A percentile compares a stretch with the other conserved stretches of the same genome.
Conservation (phyloP, 2,797 vertebrate genomes). For the Chlorospingus semifuscus region DNA sequence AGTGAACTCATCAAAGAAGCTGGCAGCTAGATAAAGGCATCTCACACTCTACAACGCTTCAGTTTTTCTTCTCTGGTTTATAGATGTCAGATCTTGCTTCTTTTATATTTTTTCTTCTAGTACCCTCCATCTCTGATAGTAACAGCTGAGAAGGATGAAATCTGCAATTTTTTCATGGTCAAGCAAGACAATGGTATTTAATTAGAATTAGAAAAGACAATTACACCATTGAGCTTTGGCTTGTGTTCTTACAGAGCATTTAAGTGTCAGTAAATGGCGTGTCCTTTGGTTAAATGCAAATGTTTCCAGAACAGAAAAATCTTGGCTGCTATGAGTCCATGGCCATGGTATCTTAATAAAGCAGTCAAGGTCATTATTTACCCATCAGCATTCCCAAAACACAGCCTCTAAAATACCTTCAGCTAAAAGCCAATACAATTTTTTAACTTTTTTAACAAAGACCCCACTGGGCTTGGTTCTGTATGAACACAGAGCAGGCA, state of each 20-base stretch:
- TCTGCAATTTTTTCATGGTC: background rate
- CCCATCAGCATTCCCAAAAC: background rate
- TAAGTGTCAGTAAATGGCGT: background rate
- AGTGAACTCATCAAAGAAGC: conserved; percentile 10
- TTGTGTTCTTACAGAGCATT: background rate
- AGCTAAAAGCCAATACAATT: background rate
- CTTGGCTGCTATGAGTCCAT: background rate
- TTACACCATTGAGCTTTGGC: background rate
- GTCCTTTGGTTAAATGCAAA: background rate
- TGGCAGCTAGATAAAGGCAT: background rate
- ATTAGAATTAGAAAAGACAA: background rate
- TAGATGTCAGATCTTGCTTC: background rate
- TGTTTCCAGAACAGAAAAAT: background rate
- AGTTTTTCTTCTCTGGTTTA: background rate
- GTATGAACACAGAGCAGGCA: background rate
- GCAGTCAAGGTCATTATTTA: background rate
- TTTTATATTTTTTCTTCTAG: conserved; percentile 13
- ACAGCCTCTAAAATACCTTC: background rate
- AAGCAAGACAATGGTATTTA: background rate
- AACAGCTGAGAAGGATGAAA: background rate
- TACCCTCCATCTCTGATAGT: background rate
- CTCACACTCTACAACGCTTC: background rate
- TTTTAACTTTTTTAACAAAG: background rate
- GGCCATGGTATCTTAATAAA: background rate
- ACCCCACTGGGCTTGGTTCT: background rate